Percentiles rank a stretch among this genome's conserved stretches.
Evolutionary conservation across 2,113 vertebrate species (phyloP).

Genomic region (Gadus macrocephalus): DNA sequence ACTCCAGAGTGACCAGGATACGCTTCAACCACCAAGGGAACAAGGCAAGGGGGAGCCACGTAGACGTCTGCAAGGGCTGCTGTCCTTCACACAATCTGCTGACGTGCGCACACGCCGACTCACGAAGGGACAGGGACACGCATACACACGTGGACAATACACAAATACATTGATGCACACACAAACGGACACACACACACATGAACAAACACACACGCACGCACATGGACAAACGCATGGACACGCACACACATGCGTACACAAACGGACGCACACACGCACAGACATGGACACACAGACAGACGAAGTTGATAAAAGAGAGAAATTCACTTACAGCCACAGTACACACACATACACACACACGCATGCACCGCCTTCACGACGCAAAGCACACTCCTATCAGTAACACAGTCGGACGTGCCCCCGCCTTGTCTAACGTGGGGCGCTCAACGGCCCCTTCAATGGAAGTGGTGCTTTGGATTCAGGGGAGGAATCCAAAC

Average conservation of each 20-base stretch:
- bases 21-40: constrained; percentile 97
- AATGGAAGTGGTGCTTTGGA: too few relatives aligned
- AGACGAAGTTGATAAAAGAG: not conserved
- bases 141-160: too few relatives aligned
- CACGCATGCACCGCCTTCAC: not conserved
- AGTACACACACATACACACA: not conserved
- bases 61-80: too few relatives aligned
- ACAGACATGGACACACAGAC: not conserved
- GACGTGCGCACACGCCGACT: too few relatives aligned
- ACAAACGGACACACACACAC: too few relatives aligned
- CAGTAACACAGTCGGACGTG: not conserved
- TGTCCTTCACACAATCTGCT: too few relatives aligned
- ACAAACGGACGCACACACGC: not conserved
- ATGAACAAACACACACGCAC: not conserved
- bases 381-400: not conserved
- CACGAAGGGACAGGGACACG: too few relatives aligned
- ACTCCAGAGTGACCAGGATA: constrained; percentile 91
- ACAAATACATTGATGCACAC: too few relatives aligned
- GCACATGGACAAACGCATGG: not conserved
- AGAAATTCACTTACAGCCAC: not conserved
- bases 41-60: constrained; percentile 73
- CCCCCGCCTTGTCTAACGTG: too few relatives aligned
- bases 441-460: too few relatives aligned
- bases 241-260: not conserved
- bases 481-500: too few relatives aligned